Evolutionary conservation across 1,140 invertebrate genomes (phyloP), one percentile per base, ranked within the genome.

Genomic region (Tachypleus tridentatus): DNA sequence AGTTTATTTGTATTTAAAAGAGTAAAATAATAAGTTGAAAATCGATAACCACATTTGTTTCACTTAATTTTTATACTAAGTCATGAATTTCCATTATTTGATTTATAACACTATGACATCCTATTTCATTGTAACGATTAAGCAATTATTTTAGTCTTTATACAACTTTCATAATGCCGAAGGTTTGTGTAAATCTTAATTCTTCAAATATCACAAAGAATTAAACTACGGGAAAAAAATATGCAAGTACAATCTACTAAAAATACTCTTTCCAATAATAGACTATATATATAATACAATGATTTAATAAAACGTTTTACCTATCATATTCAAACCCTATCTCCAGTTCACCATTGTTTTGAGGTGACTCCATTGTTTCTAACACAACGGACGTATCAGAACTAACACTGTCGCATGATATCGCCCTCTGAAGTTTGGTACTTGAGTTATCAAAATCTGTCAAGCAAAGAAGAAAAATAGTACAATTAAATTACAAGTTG

Each of bases 391-490:
- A 89, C 0, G 87, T 89, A 67, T 91, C 88, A 3, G 88, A 91
- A 66, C 85, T 87, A 4, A 91, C 86, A 57, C 87, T 90, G 65
- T 92, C 88, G 73, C 87, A 91, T 51, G 87, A 89, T 67, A 88
- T 81, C 3, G 87, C 88, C 58, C 86, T 77, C 64, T 87, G 64
- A 5, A 69, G 61, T 29, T 62, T 61, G 7, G 66, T 62, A 11
- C 29, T 29, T 29, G 29, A 29, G 29, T 29, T 29, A 29, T 29
- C 29, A 29, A 29, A 29, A 29, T 29, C 29, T 29, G 29, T 29
- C 29, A 29, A 29, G 29, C 29, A 29, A 29, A 29, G 29, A 29
- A 29, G 29, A 29, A 29, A 29, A 29, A 29, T 29, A 29, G 29
- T 29, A 2, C 29, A 29, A 29, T 29, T 29, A 29, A 29, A 1